These are phyloP conservation scores for Dermatemys mawii DNA, from an alignment of 2,113 vertebrate species.

Conservation along the genomic window DNA sequence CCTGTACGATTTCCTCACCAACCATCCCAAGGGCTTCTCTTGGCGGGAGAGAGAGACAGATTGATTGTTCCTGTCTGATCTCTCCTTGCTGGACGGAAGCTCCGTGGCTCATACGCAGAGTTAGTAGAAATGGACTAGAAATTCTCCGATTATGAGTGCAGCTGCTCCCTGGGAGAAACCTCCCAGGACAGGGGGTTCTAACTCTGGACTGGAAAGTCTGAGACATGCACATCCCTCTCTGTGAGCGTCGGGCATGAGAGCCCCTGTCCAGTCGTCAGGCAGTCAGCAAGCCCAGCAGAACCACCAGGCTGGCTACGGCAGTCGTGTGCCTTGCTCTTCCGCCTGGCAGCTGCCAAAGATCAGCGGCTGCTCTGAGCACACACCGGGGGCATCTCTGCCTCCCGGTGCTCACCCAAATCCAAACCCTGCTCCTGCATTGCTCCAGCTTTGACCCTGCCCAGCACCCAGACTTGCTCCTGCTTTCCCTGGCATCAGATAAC, in stretches of 20 bases:
- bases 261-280: no score
- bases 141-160: conserved; percentile 40
- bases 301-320: no score
- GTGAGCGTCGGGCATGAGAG: neutral
- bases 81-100: conserved; percentile 38
- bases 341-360: no score
- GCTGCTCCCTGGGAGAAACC: neutral
- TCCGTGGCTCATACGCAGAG: conserved; percentile 19
- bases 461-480: no score
- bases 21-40: conserved; percentile 35
- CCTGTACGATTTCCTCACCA: conserved; percentile 44
- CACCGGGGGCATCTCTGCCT: no score
- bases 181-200: conserved; percentile 7
- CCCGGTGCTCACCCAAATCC: no score
- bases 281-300: no score
- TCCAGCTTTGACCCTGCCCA: no score
- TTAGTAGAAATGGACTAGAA: conserved; percentile 43
- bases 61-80: conserved; percentile 53
- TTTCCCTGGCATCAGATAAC: no score
- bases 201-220: conserved; percentile 16
- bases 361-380: no score
- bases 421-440: no score
- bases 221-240: neutral
- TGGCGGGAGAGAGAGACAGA: conserved; percentile 27
- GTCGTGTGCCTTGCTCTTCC: no score